Base-by-base conservation (phyloP, 2,888 invertebrate genomes). In the Napeogenes sylphis region DNA sequence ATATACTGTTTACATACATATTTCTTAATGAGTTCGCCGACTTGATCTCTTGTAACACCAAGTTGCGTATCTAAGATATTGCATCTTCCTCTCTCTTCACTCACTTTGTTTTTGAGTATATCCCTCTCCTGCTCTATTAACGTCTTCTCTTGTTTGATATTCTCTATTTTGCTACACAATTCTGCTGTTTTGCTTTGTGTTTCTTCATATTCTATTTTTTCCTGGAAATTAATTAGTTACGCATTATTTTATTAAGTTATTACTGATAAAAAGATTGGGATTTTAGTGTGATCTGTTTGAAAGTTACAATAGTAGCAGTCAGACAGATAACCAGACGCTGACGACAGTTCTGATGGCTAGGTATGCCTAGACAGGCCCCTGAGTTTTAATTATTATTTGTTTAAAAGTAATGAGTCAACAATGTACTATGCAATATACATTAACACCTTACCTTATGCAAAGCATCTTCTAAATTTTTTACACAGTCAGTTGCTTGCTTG, bases 401-500 rank as follows among this genome's bases (percentile, higher is more conserved):
- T 35, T 21, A 21, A 21, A 1, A 21, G 21, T 21, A 21, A 21
- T 21, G 21, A 21, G 21, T 21, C 21, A 21, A 21, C 21, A 21
- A 21, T 21, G 21, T 21, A 21, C 21, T 21, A 21, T 21, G 21
- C 21, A 21, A 21, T 21, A 21, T 21, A 21, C 21, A 21, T 21
- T 21, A 21, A 21, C 21, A 21, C 21, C 21, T 47, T 59, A 93
- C 93, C 83, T 92, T 92, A 64, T 88, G 87, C 55, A 90, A 76
- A 67, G 92, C 85, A 38, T 92, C 89, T 72, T 92, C 92, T 56
- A 92, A 89, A 70, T 92, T 91, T 68, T 86, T 91, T n/a, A 93
- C 84, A 73, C 93, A 91, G 62, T 94, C 93, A 0, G 92, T 88
- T 0, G 93, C 89, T 65, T 92, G 91, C 47, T 91, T 89, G 70